These are phyloP conservation scores for Sphaerophoria taeniata DNA, from an alignment of 2,888 invertebrate genomes.

Conservation along the genomic window DNA sequence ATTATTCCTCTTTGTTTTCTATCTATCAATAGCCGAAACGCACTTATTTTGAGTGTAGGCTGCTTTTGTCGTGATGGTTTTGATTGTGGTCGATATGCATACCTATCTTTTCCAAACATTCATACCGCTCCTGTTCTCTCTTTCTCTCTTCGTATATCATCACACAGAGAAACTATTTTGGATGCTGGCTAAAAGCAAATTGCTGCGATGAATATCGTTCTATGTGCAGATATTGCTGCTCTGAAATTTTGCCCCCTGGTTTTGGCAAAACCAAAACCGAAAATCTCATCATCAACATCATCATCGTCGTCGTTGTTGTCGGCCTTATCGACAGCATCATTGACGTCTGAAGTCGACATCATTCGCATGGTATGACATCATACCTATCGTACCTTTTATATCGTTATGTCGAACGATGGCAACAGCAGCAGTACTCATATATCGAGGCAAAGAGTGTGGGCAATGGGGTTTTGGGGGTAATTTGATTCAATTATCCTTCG, in stretches of 20 bases:
- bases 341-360: constrained; percentile 49
- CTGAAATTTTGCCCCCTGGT: constrained; percentile 56
- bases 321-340: constrained; percentile 39
- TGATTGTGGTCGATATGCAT: constrained; percentile 52
- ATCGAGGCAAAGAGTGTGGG: not conserved
- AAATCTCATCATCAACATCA: constrained; percentile 60
- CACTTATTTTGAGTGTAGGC: constrained; percentile 36
- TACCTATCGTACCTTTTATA: too few relatives aligned
- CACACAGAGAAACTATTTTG: constrained; percentile 17
- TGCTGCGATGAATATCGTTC: constrained; percentile 52
- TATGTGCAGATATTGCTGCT: constrained; percentile 21
- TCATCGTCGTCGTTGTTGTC: too few relatives aligned
- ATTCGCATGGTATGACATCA: constrained; percentile 17
- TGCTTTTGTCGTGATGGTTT: constrained; percentile 61
- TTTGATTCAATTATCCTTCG: constrained; percentile 70
- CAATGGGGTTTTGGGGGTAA: constrained; percentile 40
- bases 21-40: not conserved
- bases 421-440: too few relatives aligned
- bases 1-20: constrained; percentile 14
- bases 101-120: constrained; percentile 2
- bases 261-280: constrained; percentile 61
- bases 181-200: constrained; percentile 47
- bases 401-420: too few relatives aligned
- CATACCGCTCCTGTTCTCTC: not conserved
- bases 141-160: too few relatives aligned